Evolutionary conservation across 2,797 vertebrate species (phyloP), one percentile per base, ranked within the genome.

Genomic region (Aphelocoma californica): DNA sequence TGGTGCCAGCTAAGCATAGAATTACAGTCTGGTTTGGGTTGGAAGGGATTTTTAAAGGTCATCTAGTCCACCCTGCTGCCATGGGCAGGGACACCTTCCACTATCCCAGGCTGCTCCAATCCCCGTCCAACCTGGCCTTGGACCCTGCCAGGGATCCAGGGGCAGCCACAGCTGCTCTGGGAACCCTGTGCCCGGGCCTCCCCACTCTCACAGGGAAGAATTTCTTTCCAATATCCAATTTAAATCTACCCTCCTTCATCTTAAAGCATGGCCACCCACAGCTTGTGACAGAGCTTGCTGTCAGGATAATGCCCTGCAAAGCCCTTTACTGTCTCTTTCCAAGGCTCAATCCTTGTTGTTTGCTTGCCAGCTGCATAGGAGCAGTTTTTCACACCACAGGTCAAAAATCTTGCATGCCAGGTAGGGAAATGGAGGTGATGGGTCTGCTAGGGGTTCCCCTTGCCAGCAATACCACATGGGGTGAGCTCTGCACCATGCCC

Each of bases 381-480:
- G 18, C 4, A 2, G 32, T 61, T 89, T 81, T 83, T 21, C 47
- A 77, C 7, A 44, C 13, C 40, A 61, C n/a, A 66, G 19, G 42
- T 60, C 32, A 78, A 84, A 86, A 75, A 14, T 69, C 12, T 31
- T 40, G 18, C 1, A 1, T 3, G 6, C 13, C 1, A 10, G 29
- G 10, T 8, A 51, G 16, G n/a, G 19, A 77, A 75, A 60, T 0
- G 2, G 58, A 69, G 32, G 45, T 18, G 34, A 2, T 38, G 0
- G 1, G 13, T 83, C 69, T 73, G 54, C 36, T 40, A 18, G 1
- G 12, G 9, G 34, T 16, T 32, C 23, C 32, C 0, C 1, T 25
- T 77, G 64, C 40, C 83, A 61, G 40, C n/a, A 69, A 18, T 69
- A 40, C 40, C 15, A 45, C 26, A 1, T 14, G 61, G 48, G 60